Percentiles rank a stretch among this genome's conserved stretches.
phyloP scores from a whole-genome alignment of 2,888 invertebrate genomes.

The Andrena trimmerana region DNA sequence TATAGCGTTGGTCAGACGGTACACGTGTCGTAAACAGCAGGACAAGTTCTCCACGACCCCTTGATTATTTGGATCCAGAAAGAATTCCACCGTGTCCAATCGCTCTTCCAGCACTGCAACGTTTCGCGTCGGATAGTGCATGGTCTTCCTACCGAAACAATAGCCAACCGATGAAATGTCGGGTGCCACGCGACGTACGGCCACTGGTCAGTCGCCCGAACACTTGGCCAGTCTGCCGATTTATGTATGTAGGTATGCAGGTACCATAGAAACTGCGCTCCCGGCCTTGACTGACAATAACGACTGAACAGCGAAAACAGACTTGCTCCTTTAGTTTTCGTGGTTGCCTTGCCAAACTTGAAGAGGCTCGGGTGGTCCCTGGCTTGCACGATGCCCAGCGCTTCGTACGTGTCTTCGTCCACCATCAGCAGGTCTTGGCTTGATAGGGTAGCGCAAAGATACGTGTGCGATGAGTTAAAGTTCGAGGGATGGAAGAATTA shows the following conservation, averaged over 20 bases:
- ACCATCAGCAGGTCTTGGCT: conserved; percentile 90
- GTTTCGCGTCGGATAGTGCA: conserved; percentile 90
- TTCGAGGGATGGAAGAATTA: no score
- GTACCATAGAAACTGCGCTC: conserved; percentile 88
- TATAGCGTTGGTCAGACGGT: conserved; percentile 71
- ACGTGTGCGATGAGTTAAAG: not conserved
- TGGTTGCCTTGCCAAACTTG: conserved; percentile 88
- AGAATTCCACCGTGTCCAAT: conserved; percentile 90
- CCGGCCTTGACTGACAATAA: conserved; percentile 89
- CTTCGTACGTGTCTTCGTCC: conserved; percentile 90
- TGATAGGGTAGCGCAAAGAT: not conserved
- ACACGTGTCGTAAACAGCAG: conserved; percentile 72
- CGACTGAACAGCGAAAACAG: conserved; percentile 90
- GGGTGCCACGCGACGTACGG: no score
- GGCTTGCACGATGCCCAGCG: conserved; percentile 91
- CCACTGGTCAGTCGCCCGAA: no score
- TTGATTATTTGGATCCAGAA: conserved; percentile 88
- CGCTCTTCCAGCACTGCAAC: conserved; percentile 87
- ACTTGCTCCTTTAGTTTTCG: conserved; percentile 90
- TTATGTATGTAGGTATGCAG: not conserved
- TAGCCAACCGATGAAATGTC: not conserved
- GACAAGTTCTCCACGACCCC: conserved; percentile 87
- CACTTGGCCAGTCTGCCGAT: no score
- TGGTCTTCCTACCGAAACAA: conserved; percentile 87
- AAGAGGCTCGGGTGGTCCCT: conserved; percentile 91